Evolutionary conservation across 1,140 invertebrate species (phyloP).

Genomic region (Trachelipus rathkii): DNA sequence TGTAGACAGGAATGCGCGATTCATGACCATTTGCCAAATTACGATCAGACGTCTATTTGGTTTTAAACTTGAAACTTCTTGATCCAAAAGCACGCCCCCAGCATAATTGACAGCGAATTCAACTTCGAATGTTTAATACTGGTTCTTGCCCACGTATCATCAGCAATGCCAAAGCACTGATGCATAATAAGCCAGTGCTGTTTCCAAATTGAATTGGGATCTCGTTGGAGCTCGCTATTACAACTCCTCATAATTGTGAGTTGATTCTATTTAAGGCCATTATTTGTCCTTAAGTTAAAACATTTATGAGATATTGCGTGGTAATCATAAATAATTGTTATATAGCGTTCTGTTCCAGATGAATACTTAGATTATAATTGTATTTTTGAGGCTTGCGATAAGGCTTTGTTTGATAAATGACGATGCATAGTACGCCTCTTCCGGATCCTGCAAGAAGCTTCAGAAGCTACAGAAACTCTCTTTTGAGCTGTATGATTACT

Average conservation of each 20-base stretch:
- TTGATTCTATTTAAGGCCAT: too few species aligned
- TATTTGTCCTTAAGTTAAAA: too few species aligned
- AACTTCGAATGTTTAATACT: slow-evolving; percentile 66
- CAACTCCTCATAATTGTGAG: slow-evolving; percentile 17
- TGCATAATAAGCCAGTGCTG: slow-evolving; percentile 73
- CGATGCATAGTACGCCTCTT: slow-evolving; percentile 31
- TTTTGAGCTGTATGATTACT: neutral
- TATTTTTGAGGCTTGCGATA: slow-evolving; percentile 24
- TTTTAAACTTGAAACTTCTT: slow-evolving; percentile 92
- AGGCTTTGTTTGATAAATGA: slow-evolving; percentile 21
- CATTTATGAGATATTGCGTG: neutral
- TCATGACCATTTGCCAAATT: slow-evolving; percentile 87
- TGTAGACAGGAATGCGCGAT: slow-evolving; percentile 90
- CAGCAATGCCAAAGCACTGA: slow-evolving; percentile 57
- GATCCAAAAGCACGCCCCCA: slow-evolving; percentile 98
- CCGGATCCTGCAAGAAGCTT: slow-evolving; percentile 25
- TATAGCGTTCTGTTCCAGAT: too few species aligned
- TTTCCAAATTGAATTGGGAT: slow-evolving; percentile 96
- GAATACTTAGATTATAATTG: too few species aligned
- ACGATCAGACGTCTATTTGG: slow-evolving; percentile 87
- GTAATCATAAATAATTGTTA: too few species aligned
- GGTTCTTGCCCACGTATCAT: slow-evolving; percentile 74
- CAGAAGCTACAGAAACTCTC: slow-evolving; percentile 47
- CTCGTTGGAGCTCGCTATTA: slow-evolving; percentile 81
- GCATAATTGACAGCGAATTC: slow-evolving; percentile 80